phyloP scores from a whole-genome alignment of 2,113 vertebrate genomes.

The Cathartes aura region DNA sequence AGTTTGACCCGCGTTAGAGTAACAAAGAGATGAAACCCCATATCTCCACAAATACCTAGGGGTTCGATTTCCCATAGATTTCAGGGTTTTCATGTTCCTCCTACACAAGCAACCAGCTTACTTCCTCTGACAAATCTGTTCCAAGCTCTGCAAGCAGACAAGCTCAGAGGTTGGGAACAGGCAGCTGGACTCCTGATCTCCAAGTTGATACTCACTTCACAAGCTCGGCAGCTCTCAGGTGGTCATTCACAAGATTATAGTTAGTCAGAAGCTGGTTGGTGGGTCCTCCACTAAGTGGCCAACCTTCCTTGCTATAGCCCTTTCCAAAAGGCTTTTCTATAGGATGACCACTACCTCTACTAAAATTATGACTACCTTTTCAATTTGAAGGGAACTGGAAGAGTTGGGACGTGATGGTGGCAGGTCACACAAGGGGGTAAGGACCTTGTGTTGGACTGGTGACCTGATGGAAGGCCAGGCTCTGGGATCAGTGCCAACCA shows the following conservation, averaged over 20 bases:
- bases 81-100: background rate
- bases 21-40: background rate
- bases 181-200: background rate
- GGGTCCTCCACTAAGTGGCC: background rate
- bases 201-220: too few species aligned
- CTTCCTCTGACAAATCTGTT: accelerated
- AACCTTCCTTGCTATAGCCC: background rate
- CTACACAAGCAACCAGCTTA: background rate
- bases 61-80: background rate
- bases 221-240: background rate
- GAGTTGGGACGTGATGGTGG: accelerated
- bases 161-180: background rate
- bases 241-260: background rate
- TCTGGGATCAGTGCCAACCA: background rate
- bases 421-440: background rate
- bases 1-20: background rate
- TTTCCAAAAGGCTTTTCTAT: background rate
- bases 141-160: background rate
- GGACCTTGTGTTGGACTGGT: background rate
- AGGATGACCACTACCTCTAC: background rate
- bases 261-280: background rate
- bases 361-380: background rate
- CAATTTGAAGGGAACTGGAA: background rate
- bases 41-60: background rate
- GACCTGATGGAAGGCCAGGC: background rate